Percentiles rank a stretch among this genome's conserved stretches.
phyloP scores from a whole-genome alignment of 2,888 invertebrate species.

The Dolomedes plantarius region DNA sequence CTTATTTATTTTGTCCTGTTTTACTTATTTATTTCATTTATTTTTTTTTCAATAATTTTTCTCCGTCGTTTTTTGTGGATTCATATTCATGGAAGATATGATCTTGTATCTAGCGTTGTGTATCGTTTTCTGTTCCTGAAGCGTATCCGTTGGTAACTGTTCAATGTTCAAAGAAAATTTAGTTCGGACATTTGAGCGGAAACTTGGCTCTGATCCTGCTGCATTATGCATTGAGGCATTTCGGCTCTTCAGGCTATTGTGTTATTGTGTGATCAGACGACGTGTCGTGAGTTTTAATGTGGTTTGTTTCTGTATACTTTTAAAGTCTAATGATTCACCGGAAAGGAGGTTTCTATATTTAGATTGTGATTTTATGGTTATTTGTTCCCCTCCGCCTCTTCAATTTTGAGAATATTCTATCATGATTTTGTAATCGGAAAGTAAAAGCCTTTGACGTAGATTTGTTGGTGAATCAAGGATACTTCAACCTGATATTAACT shows the following conservation, averaged over 20 bases:
- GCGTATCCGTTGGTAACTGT: neutral
- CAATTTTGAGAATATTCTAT: no score
- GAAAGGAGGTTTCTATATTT: neutral
- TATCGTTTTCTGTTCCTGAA: neutral
- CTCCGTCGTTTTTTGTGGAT: no score
- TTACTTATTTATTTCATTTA: no score
- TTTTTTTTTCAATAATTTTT: no score
- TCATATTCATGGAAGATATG: no score
- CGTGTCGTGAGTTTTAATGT: neutral
- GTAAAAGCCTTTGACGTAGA: no score
- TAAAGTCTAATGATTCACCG: neutral
- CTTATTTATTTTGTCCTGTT: no score
- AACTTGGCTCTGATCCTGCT: neutral
- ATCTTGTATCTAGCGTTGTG: neutral
- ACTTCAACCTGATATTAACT: no score
- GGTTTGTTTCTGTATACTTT: neutral
- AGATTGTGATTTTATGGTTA: neutral
- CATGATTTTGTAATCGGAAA: no score
- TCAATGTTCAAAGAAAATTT: neutral
- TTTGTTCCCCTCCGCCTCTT: neutral
- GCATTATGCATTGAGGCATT: neutral
- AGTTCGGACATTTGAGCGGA: neutral
- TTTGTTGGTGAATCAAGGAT: no score
- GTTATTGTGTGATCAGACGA: constrained; percentile 13
- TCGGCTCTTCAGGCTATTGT: neutral